These are phyloP conservation scores for Tortrix viridana DNA, from an alignment of 2,888 invertebrate genomes.

Conservation along the genomic window DNA sequence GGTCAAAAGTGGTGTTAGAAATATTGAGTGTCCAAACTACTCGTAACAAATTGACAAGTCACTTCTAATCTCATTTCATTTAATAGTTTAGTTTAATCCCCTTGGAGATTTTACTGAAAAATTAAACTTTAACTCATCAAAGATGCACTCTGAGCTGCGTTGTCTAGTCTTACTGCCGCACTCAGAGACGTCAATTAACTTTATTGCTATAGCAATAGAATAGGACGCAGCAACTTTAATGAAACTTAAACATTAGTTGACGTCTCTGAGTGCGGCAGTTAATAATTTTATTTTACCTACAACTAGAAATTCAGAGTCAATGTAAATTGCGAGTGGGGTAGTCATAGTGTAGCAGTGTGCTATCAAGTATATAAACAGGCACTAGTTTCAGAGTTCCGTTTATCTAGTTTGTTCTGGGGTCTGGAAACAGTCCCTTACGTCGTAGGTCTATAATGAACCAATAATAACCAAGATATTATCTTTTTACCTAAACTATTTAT, in stretches of 20 bases:
- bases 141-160: conserved; percentile 18
- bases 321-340: not conserved
- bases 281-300: conserved; percentile 30
- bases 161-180: conserved; percentile 18
- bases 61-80: conserved; percentile 22
- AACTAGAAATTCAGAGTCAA: conserved; percentile 11
- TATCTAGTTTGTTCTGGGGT: too few relatives aligned
- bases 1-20: too few relatives aligned
- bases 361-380: not conserved
- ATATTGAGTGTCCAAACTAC: not conserved
- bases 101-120: conserved; percentile 26
- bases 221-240: too few relatives aligned
- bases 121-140: conserved; percentile 32
- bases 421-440: conserved; percentile 1
- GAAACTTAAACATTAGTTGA: too few relatives aligned
- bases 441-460: not conserved
- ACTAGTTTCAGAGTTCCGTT: too few relatives aligned
- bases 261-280: too few relatives aligned
- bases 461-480: not conserved
- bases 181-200: too few relatives aligned
- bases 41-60: conserved; percentile 14
- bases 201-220: too few relatives aligned
- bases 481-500: not conserved
- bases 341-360: not conserved
- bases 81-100: conserved; percentile 23